Evolutionary conservation across 1,140 invertebrate genomes (phyloP).

Genomic region (Metaphire vulgaris): DNA sequence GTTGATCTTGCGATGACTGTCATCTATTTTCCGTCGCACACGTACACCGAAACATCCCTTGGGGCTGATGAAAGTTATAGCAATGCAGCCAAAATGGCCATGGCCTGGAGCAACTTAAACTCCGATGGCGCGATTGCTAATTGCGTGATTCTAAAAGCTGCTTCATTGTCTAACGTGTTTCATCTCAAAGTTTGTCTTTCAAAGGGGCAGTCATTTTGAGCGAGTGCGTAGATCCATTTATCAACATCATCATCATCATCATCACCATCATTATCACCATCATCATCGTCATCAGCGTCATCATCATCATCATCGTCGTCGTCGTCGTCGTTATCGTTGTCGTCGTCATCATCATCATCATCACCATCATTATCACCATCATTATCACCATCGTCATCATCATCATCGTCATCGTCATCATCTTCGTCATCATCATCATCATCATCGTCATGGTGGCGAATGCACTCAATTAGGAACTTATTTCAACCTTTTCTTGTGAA

Average conservation of each 20-base stretch:
- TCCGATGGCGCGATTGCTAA: background rate
- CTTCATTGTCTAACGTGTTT: background rate
- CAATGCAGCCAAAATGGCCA: background rate
- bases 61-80: background rate
- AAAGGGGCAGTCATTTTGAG: background rate
- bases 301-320: background rate
- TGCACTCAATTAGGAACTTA: background rate
- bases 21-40: too few relatives aligned
- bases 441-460: background rate
- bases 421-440: constrained; percentile 26
- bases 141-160: background rate
- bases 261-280: constrained; percentile 22
- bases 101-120: background rate
- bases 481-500: background rate
- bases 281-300: constrained; percentile 9
- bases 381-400: constrained; percentile 32
- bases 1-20: too few relatives aligned
- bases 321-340: constrained; percentile 11
- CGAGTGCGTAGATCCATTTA: background rate
- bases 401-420: constrained; percentile 31
- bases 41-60: too few relatives aligned
- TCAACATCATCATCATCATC: constrained; percentile 26
- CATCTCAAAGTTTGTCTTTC: background rate
- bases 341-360: background rate
- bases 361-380: constrained; percentile 9